phyloP scores from a whole-genome alignment of 1,140 invertebrate species.

The Tyrophagus putrescentiae region DNA sequence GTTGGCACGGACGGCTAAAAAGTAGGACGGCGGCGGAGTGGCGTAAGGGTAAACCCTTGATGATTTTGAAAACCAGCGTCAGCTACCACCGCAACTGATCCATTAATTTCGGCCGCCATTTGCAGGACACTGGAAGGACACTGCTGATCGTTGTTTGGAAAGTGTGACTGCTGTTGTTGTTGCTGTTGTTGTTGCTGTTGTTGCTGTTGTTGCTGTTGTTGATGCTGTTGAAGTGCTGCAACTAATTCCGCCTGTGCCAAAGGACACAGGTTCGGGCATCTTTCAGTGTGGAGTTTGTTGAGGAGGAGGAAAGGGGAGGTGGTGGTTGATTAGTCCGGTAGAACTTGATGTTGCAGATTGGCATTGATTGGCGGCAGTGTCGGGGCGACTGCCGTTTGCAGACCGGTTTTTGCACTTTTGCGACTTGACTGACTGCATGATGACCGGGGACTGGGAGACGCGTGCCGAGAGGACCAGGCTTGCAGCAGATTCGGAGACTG shows the following conservation, averaged over 20 bases:
- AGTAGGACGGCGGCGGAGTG: background rate
- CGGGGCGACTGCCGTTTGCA: slow-evolving; percentile 82
- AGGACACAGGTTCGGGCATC: no score
- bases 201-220: background rate
- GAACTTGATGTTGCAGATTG: background rate
- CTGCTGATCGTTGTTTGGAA: no score
- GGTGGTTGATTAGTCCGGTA: background rate
- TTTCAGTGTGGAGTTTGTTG: no score
- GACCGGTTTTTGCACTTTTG: slow-evolving; percentile 69
- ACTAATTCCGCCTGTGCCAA: no score
- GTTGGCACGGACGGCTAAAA: slow-evolving; percentile 12
- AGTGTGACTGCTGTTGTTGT: no score
- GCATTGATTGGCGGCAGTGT: slow-evolving; percentile 42
- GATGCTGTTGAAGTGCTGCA: background rate
- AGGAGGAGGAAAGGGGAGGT: background rate
- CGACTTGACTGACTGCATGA: slow-evolving; percentile 89
- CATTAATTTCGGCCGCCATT: no score
- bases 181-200: no score
- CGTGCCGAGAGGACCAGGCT: slow-evolving; percentile 44
- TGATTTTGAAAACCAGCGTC: no score
- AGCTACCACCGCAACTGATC: no score
- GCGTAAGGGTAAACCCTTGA: background rate
- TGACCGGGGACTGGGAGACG: slow-evolving; percentile 51
- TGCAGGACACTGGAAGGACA: no score
- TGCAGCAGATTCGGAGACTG: no score